These are phyloP conservation scores for Helleia helle DNA, from an alignment of 2,888 invertebrate species.

Conservation along the genomic window DNA sequence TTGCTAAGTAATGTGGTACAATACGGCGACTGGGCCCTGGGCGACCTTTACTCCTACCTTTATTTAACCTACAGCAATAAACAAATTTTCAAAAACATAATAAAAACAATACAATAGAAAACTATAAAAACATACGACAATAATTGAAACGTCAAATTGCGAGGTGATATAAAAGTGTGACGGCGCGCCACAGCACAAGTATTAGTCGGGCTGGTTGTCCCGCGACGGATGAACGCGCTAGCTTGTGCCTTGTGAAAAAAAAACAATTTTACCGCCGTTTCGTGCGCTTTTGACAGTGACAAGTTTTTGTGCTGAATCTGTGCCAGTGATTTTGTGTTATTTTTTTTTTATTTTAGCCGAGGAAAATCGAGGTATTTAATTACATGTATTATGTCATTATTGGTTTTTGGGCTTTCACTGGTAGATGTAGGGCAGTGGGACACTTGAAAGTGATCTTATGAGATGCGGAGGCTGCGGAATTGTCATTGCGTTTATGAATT, in stretches of 20 bases:
- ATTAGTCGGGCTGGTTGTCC: not conserved
- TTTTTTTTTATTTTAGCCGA: constrained; percentile 1
- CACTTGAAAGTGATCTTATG: constrained; percentile 38
- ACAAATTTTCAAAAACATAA: not conserved
- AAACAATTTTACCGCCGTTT: not conserved
- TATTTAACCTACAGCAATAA: not conserved
- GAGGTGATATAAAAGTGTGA: constrained; percentile 3
- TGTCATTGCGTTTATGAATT: not conserved
- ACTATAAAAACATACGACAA: constrained; percentile 5
- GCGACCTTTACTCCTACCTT: not conserved
- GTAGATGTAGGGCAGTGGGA: constrained; percentile 40
- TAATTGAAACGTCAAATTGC: constrained; percentile 2
- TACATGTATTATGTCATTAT: constrained; percentile 36
- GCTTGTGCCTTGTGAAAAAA: not conserved
- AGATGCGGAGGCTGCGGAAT: constrained; percentile 30
- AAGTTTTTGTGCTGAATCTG: constrained; percentile 1
- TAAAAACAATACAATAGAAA: constrained; percentile 2
- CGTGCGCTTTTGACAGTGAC: not conserved
- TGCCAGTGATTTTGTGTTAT: constrained; percentile 6
- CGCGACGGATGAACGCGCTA: not conserved
- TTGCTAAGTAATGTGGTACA: not conserved
- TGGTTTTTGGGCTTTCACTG: constrained; percentile 43
- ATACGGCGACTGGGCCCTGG: too few relatives aligned
- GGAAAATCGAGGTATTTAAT: constrained; percentile 4
- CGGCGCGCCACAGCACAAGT: not conserved